phyloP scores from a whole-genome alignment of 2,113 vertebrate species.

The Acrocephalus kingi region DNA sequence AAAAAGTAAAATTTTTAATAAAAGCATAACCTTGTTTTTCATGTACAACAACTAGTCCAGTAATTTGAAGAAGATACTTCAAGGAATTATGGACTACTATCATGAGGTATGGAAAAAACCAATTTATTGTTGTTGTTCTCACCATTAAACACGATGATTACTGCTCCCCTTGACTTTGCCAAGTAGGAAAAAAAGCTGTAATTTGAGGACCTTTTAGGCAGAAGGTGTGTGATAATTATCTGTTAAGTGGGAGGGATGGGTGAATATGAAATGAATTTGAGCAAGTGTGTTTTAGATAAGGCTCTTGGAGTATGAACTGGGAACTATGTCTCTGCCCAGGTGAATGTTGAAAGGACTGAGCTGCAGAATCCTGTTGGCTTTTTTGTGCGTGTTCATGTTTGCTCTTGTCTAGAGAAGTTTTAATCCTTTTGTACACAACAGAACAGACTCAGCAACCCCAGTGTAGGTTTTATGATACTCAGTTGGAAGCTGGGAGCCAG shows the following conservation, averaged over 20 bases:
- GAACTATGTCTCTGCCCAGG: background rate
- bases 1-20: background rate
- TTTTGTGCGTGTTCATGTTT: background rate
- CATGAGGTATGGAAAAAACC: slow-evolving; percentile 83
- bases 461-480: background rate
- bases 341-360: background rate
- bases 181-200: background rate
- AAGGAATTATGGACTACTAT: slow-evolving; percentile 94
- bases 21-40: slow-evolving; percentile 11
- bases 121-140: background rate
- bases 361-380: background rate
- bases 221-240: background rate
- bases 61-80: slow-evolving; percentile 97
- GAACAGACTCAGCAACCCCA: background rate
- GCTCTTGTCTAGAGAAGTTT: background rate
- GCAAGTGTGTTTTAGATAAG: background rate
- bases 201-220: background rate
- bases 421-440: background rate
- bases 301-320: background rate
- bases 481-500: background rate
- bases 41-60: slow-evolving; percentile 79
- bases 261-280: background rate
- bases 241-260: background rate
- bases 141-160: background rate
- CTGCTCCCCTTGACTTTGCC: background rate